Conservation (phyloP, 1,140 invertebrate species). For the Drosophila teissieri region DNA sequence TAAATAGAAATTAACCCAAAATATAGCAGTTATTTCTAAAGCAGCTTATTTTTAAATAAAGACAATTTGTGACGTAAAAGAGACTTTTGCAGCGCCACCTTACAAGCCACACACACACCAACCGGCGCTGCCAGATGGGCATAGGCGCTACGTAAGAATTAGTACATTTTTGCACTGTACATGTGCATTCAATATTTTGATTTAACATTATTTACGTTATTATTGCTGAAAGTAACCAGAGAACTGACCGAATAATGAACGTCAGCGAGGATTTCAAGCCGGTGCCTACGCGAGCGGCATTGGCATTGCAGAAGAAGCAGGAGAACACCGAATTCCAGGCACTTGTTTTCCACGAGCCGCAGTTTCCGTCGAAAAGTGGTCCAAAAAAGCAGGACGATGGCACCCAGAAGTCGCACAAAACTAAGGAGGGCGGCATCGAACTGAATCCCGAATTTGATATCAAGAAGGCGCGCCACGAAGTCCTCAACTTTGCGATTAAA, state of each 20-base stretch:
- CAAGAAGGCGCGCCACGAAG: slow-evolving; percentile 86
- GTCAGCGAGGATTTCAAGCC: slow-evolving; percentile 67
- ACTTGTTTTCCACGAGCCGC: slow-evolving; percentile 63
- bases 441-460: slow-evolving; percentile 85
- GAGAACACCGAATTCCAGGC: slow-evolving; percentile 43
- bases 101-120: neutral
- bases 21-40: neutral
- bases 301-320: slow-evolving; percentile 54
- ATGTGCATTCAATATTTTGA: slow-evolving; percentile 35
- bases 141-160: slow-evolving; percentile 5
- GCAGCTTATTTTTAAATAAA: neutral
- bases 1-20: too few species aligned
- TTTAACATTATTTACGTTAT: slow-evolving; percentile 24
- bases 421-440: slow-evolving; percentile 1
- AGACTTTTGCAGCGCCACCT: neutral
- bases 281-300: slow-evolving; percentile 69
- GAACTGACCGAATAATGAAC: slow-evolving; percentile 37
- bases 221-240: neutral
- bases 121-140: neutral
- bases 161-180: slow-evolving; percentile 14
- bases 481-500: slow-evolving; percentile 88
- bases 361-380: slow-evolving; percentile 16
- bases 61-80: neutral
- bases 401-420: neutral
- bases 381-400: neutral